phyloP scores from a whole-genome alignment of 2,797 vertebrate genomes.

The Centroberyx gerrardi region DNA sequence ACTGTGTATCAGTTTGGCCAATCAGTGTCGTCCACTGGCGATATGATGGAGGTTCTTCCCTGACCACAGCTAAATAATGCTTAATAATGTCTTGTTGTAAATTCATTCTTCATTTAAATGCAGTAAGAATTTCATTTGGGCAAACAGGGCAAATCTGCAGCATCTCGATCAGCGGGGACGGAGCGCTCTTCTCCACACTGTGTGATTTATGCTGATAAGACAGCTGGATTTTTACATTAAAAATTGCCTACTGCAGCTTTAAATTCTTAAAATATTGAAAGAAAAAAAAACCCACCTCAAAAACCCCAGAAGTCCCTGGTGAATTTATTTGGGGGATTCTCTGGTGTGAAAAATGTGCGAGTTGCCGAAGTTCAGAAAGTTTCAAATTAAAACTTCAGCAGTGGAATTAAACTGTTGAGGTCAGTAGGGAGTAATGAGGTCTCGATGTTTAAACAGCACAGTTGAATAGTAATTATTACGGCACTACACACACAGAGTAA shows the following conservation, averaged over 20 bases:
- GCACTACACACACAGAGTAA: slow-evolving; percentile 16
- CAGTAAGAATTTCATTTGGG: no score
- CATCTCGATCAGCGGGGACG: no score
- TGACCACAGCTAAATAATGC: no score
- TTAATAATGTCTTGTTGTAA: no score
- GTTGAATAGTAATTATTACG: slow-evolving; percentile 57
- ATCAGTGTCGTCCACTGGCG: no score
- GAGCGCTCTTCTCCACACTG: no score
- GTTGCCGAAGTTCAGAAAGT: slow-evolving; percentile 42
- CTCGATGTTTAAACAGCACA: slow-evolving; percentile 36
- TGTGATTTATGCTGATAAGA: slow-evolving; percentile 47
- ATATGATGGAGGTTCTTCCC: no score
- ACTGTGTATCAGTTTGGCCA: no score
- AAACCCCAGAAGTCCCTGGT: slow-evolving; percentile 12
- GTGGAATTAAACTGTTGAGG: slow-evolving; percentile 51
- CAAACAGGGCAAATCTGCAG: no score
- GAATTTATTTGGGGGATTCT: slow-evolving; percentile 19
- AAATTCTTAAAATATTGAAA: slow-evolving; percentile 17
- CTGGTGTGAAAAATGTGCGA: background rate
- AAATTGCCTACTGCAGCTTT: slow-evolving; percentile 15
- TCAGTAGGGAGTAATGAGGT: slow-evolving; percentile 64
- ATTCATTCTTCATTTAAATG: no score
- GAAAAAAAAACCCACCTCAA: no score
- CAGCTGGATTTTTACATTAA: slow-evolving; percentile 2
- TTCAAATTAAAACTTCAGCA: slow-evolving; percentile 62